Evolutionary conservation across 2,797 vertebrate species (phyloP), one percentile per base, ranked within the genome.

Genomic region (Enteromius fasciolatus): DNA sequence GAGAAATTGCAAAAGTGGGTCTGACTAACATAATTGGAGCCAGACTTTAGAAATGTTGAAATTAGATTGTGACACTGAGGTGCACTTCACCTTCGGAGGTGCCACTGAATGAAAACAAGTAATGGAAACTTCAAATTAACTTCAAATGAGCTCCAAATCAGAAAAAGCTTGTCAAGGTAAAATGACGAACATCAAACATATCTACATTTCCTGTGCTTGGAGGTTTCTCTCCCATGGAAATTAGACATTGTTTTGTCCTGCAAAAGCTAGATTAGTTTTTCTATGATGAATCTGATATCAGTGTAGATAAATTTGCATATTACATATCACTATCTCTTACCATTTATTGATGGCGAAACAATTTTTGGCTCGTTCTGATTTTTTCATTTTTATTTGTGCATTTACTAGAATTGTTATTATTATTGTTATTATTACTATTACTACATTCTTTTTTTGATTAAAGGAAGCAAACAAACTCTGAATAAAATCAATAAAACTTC

Each of bases 11-110:
- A 20, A 44, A 44, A 25, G 33, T 41, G 23, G 23, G 23, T 28
- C 11, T 44, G 77, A 69, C 15, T 76, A 8, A 76, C 59, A 17
- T 69, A 79, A 79, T 57, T 68, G 6, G 44, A 39, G 63, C 20
- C 0, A 5, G 5, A 46, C 52, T 57, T 59, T 44, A 31, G 50
- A 70, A 69, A 80, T 59, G 36, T 70, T n/a, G 17, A 69, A 59
- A 41, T 75, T 39, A 57, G 33, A 39, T 57, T 10, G 50, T 15
- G 20, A 25, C 8, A 3, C 54, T 76, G 74, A 61, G 15, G 10
- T 76, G 54, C 57, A 28, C 28, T 59, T 59, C n/a, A 59, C 7
- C n/a, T 59, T 17, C 52, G 25, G 31, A 41, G 7, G 52, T 76
- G 52, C 73, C 23, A 25, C 14, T 59, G 31, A 76, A 59, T 59